These are phyloP conservation scores for Aproaerema taeniolella DNA, from an alignment of 2,888 invertebrate species.

Conservation along the genomic window DNA sequence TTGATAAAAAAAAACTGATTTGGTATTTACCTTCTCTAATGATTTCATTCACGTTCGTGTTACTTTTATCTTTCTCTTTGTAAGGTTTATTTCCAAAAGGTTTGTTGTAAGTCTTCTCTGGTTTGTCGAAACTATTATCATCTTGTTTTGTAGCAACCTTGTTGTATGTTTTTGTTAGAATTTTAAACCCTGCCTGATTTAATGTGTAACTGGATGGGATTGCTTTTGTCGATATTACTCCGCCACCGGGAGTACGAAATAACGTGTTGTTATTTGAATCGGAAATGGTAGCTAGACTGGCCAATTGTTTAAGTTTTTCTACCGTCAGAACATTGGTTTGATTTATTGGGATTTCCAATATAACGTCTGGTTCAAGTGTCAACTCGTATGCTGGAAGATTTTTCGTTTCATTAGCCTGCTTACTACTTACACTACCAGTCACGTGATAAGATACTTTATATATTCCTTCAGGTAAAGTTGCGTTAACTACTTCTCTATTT, in stretches of 20 bases:
- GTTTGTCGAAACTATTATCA: constrained; percentile 52
- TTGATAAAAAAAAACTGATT: neutral
- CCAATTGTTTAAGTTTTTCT: constrained; percentile 72
- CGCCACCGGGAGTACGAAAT: constrained; percentile 64
- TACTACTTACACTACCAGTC: constrained; percentile 68
- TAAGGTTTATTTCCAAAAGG: constrained; percentile 36
- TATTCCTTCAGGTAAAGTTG: constrained; percentile 58
- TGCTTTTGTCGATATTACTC: constrained; percentile 78
- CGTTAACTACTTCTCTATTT: constrained; percentile 24
- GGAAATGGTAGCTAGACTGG: constrained; percentile 75
- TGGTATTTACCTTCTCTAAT: constrained; percentile 36
- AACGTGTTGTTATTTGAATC: constrained; percentile 70
- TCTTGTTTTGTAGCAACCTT: constrained; percentile 72
- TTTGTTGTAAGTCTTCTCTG: constrained; percentile 53
- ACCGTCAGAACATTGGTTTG: constrained; percentile 55
- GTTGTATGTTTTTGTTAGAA: constrained; percentile 80
- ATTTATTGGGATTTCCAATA: constrained; percentile 63
- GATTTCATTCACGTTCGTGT: constrained; percentile 27
- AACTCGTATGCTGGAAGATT: constrained; percentile 62
- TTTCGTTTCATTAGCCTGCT: constrained; percentile 65
- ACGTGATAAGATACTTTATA: constrained; percentile 69
- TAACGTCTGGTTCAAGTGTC: constrained; percentile 61
- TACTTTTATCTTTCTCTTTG: constrained; percentile 46
- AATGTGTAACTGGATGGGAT: constrained; percentile 78
- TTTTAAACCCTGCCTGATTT: constrained; percentile 81